These are phyloP conservation scores for Phalacrocorax brasilianus DNA, from an alignment of 2,113 vertebrate species.

Conservation along the genomic window DNA sequence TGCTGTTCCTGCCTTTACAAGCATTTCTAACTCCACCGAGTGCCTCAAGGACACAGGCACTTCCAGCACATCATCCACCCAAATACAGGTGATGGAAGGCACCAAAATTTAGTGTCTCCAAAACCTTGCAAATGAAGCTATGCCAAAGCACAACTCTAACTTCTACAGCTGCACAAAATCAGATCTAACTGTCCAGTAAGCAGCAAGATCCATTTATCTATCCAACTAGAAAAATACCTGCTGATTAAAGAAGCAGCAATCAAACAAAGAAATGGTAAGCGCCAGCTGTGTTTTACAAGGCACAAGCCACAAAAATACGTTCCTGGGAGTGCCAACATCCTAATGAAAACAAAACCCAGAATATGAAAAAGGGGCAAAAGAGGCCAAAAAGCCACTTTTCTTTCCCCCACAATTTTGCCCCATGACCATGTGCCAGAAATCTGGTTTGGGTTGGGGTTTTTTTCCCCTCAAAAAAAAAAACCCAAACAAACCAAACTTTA, in stretches of 20 bases:
- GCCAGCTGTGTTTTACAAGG: neutral
- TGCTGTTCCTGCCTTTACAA: neutral
- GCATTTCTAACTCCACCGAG: fast-evolving
- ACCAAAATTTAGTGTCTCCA: neutral
- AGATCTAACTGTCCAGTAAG: neutral
- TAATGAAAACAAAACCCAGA: neutral
- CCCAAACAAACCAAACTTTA: neutral
- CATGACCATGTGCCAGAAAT: neutral
- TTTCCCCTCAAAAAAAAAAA: too few species aligned
- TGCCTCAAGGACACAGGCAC: neutral
- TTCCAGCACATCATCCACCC: neutral
- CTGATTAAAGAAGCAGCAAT: neutral
- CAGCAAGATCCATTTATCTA: neutral
- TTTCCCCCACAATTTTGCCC: neutral
- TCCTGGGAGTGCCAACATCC: neutral
- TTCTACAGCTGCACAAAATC: neutral
- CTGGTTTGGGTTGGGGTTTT: neutral
- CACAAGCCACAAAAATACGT: neutral
- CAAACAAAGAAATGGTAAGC: neutral
- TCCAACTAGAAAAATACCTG: neutral
- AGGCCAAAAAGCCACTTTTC: neutral
- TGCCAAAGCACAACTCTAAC: neutral
- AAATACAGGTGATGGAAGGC: neutral
- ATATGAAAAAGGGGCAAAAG: neutral
- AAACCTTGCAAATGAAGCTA: neutral